Evolutionary conservation across 1,140 invertebrate genomes (phyloP), one percentile per base, ranked within the genome.

Genomic region (Fopius arisanus): DNA sequence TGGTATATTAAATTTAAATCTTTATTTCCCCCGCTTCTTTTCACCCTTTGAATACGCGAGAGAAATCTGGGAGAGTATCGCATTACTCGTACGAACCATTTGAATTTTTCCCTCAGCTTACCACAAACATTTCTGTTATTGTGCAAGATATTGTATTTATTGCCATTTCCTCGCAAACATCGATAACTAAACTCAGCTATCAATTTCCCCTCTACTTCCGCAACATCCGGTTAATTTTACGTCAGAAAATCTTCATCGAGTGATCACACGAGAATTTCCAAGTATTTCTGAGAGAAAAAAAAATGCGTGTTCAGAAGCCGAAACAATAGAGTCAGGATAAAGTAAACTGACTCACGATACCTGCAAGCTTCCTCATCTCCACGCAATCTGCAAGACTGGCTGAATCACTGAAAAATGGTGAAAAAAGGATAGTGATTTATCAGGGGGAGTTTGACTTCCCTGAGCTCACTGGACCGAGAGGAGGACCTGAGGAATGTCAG

Each of bases 31-130:
- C 43, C 43, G 19, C 43, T 5, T 51, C 19, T 51, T 51, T 5
- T 2, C 43, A 51, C 19, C 12, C 37, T 6, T 21, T 21, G 19
- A 1, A 51, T 51, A 12, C 10, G 26, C 1, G 54, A 59, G 23
- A 59, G 54, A 59, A 59, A 59, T 59, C 54, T 16, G 43, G n/a
- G 19, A 59, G 54, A 59, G 54, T 59, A 59, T 59, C 54, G 54
- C 54, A 59, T 59, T 59, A 59, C 54, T 23, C 21, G 54, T 26
- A 12, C 9, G 19, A 4, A 23, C 6, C 10, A 59, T 14, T 59
- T 59, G 1, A 28, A 59, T 19, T 28, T 59, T 28, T 59, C 19
- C 5, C 4, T 59, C 54, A 7, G 3, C 7, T n/a, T 19, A 21
- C 19, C 14, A 5, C 19, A 19, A 51, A 21, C 43, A 51, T 51